Evolutionary conservation across 2,888 invertebrate species (phyloP), one percentile per base, ranked within the genome.

Genomic region (Drosophila leonis): DNA sequence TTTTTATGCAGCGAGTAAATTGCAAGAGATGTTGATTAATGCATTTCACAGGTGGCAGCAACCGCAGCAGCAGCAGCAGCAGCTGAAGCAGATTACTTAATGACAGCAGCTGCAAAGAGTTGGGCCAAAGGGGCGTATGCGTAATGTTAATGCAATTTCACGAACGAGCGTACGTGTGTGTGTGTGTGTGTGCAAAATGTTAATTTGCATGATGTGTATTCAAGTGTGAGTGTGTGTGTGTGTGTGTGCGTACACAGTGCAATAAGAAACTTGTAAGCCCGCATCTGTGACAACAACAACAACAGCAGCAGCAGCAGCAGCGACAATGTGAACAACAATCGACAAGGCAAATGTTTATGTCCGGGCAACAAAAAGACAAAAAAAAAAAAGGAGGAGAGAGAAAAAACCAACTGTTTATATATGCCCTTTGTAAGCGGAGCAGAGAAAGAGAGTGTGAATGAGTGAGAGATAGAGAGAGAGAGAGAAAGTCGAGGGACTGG

Each of bases 261-360:
- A 83, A 86, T 79, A 83, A 83, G 86, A 86, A 86, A 79, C 82
- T 74, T 86, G 83, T 83, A 83, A 79, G 82, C 77, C 65, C 57
- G 46, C 63, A 80, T 70, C 75, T 67, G 75, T 78, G 72, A 63
- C 73, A 60, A 76, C 37, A 52, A 60, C 42, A 56, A 52, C 49
- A 59, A 44, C 42, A 51, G 13, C 56, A 20, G 2, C 20, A 49
- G 35, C 3, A 56, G 29, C 60, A 65, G 44, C 60, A 57, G 55
- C 48, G 59, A 24, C 37, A 39, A 20, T 54, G 49, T 46, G 6
- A 61, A 60, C 60, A 75, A 64, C 60, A 65, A 71, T 49, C 52
- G 65, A 24, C 37, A 39, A 64, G 52, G 63, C 61, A 65, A 73
- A 73, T 71, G 62, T 80, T 79, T 62, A 75, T 69, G 65, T 42